These are phyloP conservation scores for Corapipo altera DNA, from an alignment of 2,113 vertebrate genomes.

Conservation along the genomic window DNA sequence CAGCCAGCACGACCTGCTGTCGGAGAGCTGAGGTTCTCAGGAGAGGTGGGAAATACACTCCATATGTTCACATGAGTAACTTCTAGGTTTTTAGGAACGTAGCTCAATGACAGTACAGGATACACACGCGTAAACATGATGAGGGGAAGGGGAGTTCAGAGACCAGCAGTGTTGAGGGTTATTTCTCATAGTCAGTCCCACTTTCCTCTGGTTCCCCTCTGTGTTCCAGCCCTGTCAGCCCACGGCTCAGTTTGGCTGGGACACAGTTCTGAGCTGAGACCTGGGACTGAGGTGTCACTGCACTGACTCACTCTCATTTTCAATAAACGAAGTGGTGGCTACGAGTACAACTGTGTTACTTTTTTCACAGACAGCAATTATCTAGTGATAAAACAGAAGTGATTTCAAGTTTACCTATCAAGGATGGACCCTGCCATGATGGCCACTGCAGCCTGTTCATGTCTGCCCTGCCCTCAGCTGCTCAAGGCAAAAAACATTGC, in stretches of 20 bases:
- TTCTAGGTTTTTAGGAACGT: background rate
- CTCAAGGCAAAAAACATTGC: background rate
- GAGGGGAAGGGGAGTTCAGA: background rate
- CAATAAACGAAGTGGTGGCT: background rate
- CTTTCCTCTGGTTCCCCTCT: background rate
- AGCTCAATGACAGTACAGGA: rapidly evolving
- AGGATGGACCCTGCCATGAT: background rate
- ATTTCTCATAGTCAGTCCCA: background rate
- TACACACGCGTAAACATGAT: rapidly evolving
- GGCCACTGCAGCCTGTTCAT: rapidly evolving
- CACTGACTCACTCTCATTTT: background rate
- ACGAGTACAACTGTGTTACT: background rate
- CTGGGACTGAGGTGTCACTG: rapidly evolving
- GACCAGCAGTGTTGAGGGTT: background rate
- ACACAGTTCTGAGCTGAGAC: background rate
- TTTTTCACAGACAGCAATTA: background rate
- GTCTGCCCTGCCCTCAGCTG: background rate
- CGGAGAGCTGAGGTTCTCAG: background rate
- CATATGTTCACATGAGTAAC: background rate
- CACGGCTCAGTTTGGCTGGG: background rate
- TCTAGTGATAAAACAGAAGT: background rate
- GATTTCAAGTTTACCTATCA: background rate
- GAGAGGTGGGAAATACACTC: slow-evolving; percentile 25
- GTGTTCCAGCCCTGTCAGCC: background rate
- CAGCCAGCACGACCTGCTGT: slow-evolving; percentile 28